Evolutionary conservation across 1,140 invertebrate species (phyloP), one percentile per base, ranked within the genome.

Genomic region (Drosophila kikkawai): DNA sequence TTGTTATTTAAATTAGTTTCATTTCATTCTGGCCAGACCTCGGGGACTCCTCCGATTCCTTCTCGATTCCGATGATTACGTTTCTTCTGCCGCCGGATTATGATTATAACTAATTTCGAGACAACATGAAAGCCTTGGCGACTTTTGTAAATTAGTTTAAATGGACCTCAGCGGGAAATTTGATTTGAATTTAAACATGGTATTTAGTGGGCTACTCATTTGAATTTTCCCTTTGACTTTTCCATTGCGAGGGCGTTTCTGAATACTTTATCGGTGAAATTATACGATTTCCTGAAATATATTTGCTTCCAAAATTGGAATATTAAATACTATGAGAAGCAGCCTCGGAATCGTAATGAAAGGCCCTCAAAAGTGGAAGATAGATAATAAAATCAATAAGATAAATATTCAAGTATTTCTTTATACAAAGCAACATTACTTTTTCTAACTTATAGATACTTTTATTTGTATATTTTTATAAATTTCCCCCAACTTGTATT

Each of bases 1-100:
- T 90, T 90, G 82, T 90, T 90, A 90, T 90, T 90, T 90, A 90
- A 90, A 90, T 90, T 90, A 90, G 85, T 80, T 91, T 90, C 79
- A 84, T 90, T 90, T 90, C 75, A 82, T 84, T 90, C 64, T 71
- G 69, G 7, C 22, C 37, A 41, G 22, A 32, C 34, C 32, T 47
- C 42, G 34, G 19, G 15, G 71, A 37, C 51, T 58, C 29, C 60
- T 63, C 37, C 22, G 22, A 22, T 22, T 22, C 22, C 34, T 37
- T 13, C 8, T 22, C 19, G n/a, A 45, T 45, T 47, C 39, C 39
- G 37, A 58, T 58, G 47, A 61, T 55, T 82, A 48, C 75, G 53
- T 79, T 71, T 79, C 65, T 71, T 78, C 48, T 79, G 77, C 81
- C 66, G 58, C 69, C 78, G 78, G 75, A 88, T 88, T 85, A 90